Evolutionary conservation across 2,797 vertebrate genomes (phyloP), one percentile per base, ranked within the genome.

Genomic region (Acanthopagrus latus): DNA sequence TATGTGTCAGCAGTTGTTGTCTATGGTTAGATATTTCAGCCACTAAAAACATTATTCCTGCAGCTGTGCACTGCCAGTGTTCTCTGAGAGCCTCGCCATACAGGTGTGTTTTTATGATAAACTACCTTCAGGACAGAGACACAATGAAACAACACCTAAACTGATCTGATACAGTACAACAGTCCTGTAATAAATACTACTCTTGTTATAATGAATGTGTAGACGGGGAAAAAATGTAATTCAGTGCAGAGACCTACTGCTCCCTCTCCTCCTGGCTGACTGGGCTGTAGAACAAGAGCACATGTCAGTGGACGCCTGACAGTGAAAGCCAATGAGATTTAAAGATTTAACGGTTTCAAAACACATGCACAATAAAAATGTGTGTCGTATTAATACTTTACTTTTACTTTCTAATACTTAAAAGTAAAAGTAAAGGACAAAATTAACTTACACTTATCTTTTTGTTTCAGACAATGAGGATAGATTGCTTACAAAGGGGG

Each of bases 51-150:
- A 18, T 14, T 23, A 51, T 20, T 29, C 16, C 21, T 60, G 44
- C 74, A 80, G 69, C 72, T 65, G 59, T 62, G 47, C 52, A 65
- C 70, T 78, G 70, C 63, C 74, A 73, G 43, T 73, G 48, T 78
- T 57, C 50, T 64, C 29, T 64, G 67, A 12, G 25, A 12, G 25
- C 41, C 50, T 17, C 13, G 51, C 3, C 48, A 33, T 41, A 4
- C 21, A 64, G 41, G 3, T n/a, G 13, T 50, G 68, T 52, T 43
- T 21, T 41, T 14, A 41, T 5, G n/a, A 29, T 23, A 20, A 54
- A 59, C 7, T n/a, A 48, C n/a, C 25, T 10, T 52, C 44, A 50
- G 14, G 44, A n/a, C 5, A 6, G 25, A 10, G 5, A n/a, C 18
- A 33, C 25, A 46, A 4, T 14, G 9, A 50, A 3, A 48, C 2